Evolutionary conservation across 2,797 vertebrate genomes (phyloP).

Genomic region (Perodicticus potto): DNA sequence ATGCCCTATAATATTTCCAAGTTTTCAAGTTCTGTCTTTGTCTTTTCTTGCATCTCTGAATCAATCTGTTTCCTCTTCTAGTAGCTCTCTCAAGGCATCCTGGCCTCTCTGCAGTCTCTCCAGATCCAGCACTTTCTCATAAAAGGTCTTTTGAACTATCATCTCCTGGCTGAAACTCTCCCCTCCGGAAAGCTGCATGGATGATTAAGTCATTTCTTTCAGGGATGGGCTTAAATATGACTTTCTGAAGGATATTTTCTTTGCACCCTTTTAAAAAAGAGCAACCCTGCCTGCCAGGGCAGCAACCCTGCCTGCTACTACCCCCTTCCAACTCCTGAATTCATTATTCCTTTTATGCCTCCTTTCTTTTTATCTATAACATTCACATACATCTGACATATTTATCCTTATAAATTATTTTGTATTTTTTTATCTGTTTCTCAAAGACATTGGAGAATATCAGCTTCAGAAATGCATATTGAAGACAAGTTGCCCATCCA

Average conservation of each 20-base stretch:
- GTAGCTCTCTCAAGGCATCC: fast-evolving
- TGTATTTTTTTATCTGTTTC: background rate
- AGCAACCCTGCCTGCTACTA: fast-evolving
- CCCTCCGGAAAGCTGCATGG: background rate
- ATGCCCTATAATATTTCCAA: background rate
- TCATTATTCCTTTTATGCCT: background rate
- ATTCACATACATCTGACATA: background rate
- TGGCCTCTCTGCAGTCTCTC: background rate
- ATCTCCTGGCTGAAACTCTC: background rate
- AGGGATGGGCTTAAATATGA: background rate
- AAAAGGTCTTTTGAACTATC: background rate
- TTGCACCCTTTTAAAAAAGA: background rate
- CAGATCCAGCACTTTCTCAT: background rate
- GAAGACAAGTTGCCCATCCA: background rate
- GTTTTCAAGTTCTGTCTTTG: background rate
- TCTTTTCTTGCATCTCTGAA: background rate
- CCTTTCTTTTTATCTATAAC: no score
- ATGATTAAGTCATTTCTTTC: background rate
- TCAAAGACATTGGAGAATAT: background rate
- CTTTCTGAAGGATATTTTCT: background rate
- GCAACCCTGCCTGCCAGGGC: no score
- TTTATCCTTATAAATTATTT: background rate
- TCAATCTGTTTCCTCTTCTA: background rate
- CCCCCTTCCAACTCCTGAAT: fast-evolving
- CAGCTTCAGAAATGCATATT: background rate